Evolutionary conservation across 92 coral and sea anemone genomes (phyloP), one percentile per base, ranked within the genome.

Genomic region (Siderastrea radians): DNA sequence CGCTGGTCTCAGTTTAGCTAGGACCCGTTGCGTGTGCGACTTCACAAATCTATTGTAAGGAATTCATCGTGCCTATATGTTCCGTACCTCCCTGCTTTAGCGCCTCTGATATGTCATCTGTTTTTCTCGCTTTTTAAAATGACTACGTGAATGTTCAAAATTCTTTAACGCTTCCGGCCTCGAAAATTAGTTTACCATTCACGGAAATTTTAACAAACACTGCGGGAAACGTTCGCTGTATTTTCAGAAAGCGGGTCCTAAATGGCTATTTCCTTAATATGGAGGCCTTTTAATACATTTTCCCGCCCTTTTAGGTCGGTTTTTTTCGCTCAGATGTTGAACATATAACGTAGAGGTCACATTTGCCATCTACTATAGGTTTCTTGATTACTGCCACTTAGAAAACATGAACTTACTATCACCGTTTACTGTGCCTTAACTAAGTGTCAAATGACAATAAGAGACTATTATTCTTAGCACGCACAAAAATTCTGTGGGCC

Each of bases 181-280:
- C 68, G 14, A 77, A 77, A 77, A 77, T 77, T 58, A 77, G 81
- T 77, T 77, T 77, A 57, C 15, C 81, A 77, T n/a, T 59, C 81
- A 54, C 15, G 13, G 11, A 15, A 5, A 43, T 5, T 13, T 77
- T 16, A 77, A 38, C 43, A 59, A 58, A 77, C 81, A 7, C 54
- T 59, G 81, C 48, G 1, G 14, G 49, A 47, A 44, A 77, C 3
- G 17, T 6, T 5, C 47, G 4, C 3, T 44, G 46, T 15, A 6
- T 45, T 58, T 17, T 9, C 58, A 43, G 1, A 44, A 46, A 43
- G 68, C 45, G 51, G 5, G 7, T 5, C 15, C 38, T 1, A 44
- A 59, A 44, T 46, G 6, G 43, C 17, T 77, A 44, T 59, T 57
- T 45, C 45, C 26, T 47, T 49, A 49, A 46, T 57, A 5, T 45